These are phyloP conservation scores for Phycodurus eques DNA, from an alignment of 2,113 vertebrate genomes.

Conservation along the genomic window DNA sequence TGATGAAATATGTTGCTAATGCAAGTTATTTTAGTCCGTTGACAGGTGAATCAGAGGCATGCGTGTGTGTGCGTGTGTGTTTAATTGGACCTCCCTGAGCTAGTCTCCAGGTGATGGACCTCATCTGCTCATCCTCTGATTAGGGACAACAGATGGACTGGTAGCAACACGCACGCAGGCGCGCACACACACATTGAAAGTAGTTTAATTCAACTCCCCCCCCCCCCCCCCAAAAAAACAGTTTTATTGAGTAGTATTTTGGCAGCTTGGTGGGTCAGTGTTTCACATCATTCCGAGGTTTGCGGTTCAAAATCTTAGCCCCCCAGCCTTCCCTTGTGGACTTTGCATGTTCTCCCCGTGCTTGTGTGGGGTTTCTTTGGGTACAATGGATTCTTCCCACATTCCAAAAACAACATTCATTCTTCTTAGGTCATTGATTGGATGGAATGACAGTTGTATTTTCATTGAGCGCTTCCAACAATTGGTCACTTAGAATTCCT, in stretches of 20 bases:
- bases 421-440: no score
- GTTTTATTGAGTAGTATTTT: background rate
- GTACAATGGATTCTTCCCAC: no score
- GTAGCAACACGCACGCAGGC: conserved; percentile 27
- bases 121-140: conserved; percentile 69
- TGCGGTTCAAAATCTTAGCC: background rate
- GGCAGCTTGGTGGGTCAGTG: background rate
- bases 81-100: conserved; percentile 71
- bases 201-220: background rate
- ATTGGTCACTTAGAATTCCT: no score
- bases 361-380: no score
- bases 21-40: conserved; percentile 49
- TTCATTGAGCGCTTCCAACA: no score
- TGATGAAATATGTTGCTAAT: conserved; percentile 55
- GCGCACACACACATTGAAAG: conserved; percentile 12
- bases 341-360: no score
- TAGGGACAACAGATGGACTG: conserved; percentile 73
- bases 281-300: background rate
- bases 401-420: no score
- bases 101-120: conserved; percentile 68
- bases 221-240: background rate
- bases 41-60: conserved; percentile 42
- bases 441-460: no score
- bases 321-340: no score
- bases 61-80: conserved; percentile 32